These are phyloP conservation scores for Etheostoma spectabile DNA, from an alignment of 2,113 vertebrate species.

Conservation along the genomic window DNA sequence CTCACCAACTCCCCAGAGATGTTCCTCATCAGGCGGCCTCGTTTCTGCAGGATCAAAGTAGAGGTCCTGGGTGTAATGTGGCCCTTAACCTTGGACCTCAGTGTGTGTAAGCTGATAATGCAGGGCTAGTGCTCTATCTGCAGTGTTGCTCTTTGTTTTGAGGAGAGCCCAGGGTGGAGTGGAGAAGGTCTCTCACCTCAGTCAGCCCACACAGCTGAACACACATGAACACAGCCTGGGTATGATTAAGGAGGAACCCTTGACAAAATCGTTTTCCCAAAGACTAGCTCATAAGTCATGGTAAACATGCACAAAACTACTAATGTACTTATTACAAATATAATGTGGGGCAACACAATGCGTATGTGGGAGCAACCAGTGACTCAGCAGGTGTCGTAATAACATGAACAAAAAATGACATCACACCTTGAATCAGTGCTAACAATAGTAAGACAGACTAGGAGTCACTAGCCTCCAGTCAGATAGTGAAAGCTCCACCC, in stretches of 20 bases:
- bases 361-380: neutral
- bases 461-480: neutral
- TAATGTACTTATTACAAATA: neutral
- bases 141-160: constrained; percentile 65
- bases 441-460: neutral
- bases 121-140: constrained; percentile 50
- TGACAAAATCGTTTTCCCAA: constrained; percentile 52
- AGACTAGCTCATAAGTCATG: constrained; percentile 32
- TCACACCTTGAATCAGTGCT: neutral
- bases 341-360: neutral
- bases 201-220: constrained; percentile 78
- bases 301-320: constrained; percentile 7
- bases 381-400: neutral
- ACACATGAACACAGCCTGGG: constrained; percentile 75
- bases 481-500: neutral
- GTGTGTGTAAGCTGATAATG: constrained; percentile 77
- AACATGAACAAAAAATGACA: neutral
- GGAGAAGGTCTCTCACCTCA: constrained; percentile 70
- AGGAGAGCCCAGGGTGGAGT: constrained; percentile 62
- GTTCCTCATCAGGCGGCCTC: constrained; percentile 56
- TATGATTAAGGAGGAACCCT: constrained; percentile 73
- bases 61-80: constrained; percentile 73
- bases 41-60: constrained; percentile 62
- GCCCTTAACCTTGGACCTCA: constrained; percentile 73
- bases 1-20: constrained; percentile 68